Evolutionary conservation across 1,140 invertebrate genomes (phyloP).

Genomic region (Pissodes strobi): DNA sequence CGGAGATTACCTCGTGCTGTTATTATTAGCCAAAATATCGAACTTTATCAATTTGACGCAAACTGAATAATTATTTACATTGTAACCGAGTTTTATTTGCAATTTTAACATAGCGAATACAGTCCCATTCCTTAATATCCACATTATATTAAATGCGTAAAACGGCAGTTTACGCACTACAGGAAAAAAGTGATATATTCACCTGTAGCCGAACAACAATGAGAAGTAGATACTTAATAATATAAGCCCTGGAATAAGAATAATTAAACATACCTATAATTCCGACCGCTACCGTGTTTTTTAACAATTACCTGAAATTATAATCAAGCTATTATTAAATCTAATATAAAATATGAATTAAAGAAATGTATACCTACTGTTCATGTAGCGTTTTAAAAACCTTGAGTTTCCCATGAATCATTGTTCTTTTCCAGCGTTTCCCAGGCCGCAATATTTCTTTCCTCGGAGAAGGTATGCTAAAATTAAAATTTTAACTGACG

Average conservation of each 20-base stretch:
- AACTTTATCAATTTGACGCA: no score
- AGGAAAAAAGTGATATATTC: no score
- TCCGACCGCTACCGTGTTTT: slow-evolving; percentile 11
- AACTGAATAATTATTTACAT: no score
- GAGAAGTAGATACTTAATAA: no score
- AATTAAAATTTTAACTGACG: slow-evolving; percentile 28
- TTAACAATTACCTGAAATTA: slow-evolving; percentile 22
- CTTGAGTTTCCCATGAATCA: slow-evolving; percentile 29
- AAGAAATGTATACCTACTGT: slow-evolving; percentile 19
- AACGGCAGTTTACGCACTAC: no score
- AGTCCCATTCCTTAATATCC: no score
- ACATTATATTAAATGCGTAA: neutral
- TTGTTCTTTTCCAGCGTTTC: slow-evolving; percentile 27
- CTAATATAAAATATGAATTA: slow-evolving; percentile 21
- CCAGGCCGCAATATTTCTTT: slow-evolving; percentile 25
- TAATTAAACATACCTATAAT: slow-evolving; percentile 20
- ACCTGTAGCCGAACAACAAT: no score
- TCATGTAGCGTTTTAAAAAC: slow-evolving; percentile 19
- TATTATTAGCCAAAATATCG: neutral
- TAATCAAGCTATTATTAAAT: slow-evolving; percentile 17
- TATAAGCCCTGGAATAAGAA: no score
- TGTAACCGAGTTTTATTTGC: no score
- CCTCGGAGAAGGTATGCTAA: slow-evolving; percentile 9
- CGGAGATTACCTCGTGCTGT: neutral
- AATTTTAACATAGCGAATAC: no score